A percentile compares a stretch with the other conserved stretches of the same genome.
phyloP scores from a whole-genome alignment of 1,140 invertebrate species.

The Cherax destructor region DNA sequence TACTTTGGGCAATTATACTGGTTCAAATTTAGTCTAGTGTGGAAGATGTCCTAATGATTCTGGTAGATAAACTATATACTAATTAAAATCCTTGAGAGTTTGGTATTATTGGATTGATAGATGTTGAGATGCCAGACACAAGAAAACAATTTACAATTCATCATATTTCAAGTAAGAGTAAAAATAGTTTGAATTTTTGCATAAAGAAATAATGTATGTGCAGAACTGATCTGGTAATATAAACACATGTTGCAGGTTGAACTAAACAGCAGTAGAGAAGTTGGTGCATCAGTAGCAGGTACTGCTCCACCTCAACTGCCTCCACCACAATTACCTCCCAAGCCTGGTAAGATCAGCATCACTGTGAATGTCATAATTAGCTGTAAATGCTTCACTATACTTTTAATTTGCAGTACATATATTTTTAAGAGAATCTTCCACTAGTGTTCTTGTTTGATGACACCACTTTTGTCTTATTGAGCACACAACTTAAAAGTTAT shows the following conservation, averaged over 20 bases:
- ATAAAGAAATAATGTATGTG: neutral
- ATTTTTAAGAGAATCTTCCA: too few relatives aligned
- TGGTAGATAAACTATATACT: too few relatives aligned
- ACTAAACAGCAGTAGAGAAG: neutral
- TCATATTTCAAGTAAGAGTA: neutral
- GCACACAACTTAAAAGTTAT: too few relatives aligned
- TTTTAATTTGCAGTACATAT: too few relatives aligned
- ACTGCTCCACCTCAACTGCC: neutral
- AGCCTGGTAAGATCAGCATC: neutral
- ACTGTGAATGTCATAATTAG: neutral
- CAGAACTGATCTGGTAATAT: neutral
- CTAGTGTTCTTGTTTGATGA: too few relatives aligned
- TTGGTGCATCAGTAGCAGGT: neutral
- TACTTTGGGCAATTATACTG: too few relatives aligned
- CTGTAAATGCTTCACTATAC: too few relatives aligned
- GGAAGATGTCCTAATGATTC: too few relatives aligned
- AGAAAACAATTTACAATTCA: neutral
- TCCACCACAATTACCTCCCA: conserved; percentile 5
- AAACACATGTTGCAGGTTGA: neutral
- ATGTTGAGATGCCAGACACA: too few relatives aligned
- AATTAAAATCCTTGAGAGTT: too few relatives aligned
- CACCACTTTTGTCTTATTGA: too few relatives aligned
- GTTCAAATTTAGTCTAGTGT: neutral
- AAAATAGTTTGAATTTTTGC: neutral
- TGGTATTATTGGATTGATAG: too few relatives aligned